Evolutionary conservation across 2,113 vertebrate genomes (phyloP), one percentile per base, ranked within the genome.

Genomic region (Heteronetta atricapilla): DNA sequence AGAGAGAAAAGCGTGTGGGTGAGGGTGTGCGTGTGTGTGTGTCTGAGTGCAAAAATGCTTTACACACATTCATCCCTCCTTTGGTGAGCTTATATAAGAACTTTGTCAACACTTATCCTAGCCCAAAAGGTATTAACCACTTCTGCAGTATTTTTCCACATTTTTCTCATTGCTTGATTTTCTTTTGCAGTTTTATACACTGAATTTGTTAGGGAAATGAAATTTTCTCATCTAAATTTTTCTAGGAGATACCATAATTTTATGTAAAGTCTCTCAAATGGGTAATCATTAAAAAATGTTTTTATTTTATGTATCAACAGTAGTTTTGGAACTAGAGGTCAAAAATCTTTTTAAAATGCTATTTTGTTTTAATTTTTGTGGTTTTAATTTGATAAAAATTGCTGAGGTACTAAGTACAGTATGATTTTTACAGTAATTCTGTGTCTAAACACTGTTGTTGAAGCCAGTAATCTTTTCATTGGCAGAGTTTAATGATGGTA

Each of bases 201-300:
- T 98, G 97, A 97, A 97, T 98, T 98, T 98, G 97, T 98, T 98
- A 98, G 96, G 97, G 96, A 95, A 97, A 97, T 97, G 97, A 95
- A 98, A 98, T 97, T 98, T 98, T 98, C 98, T 98, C 98, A 98
- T 98, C 98, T 98, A 97, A 97, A 97, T 97, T 98, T 98, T 98
- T 98, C 98, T 98, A 98, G 98, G 94, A 95, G 74, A 97, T 97
- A 97, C 18, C 98, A 98, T 98, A 97, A 98, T 98, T 98, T 98
- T 98, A 97, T 98, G 98, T 98, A 97, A 98, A 97, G 95, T 97
- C 98, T 98, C 98, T 98, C 97, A 97, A 97, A 97, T 98, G 97
- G 96, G 73, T 97, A 97, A 98, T 97, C 98, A 98, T 98, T 97
- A 98, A 98, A 93, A 98, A 98, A 97, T 98, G 97, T 98, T 98